A percentile compares a stretch with the other conserved stretches of the same genome.
These are phyloP conservation scores for Syngnathus floridae DNA, from an alignment of 2,113 vertebrate species.

Conservation along the genomic window DNA sequence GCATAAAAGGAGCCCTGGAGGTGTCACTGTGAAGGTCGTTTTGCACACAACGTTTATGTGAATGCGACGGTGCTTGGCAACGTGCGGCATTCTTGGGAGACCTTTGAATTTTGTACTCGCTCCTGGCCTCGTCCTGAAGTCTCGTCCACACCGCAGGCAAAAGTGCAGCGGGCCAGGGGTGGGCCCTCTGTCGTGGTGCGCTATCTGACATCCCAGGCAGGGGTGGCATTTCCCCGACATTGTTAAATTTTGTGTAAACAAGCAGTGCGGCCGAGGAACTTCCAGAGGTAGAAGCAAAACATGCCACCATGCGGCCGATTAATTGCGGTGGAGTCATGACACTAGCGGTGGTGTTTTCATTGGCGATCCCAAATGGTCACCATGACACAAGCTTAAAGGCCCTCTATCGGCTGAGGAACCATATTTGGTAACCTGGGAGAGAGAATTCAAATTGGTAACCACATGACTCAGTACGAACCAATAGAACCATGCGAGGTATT, in stretches of 20 bases:
- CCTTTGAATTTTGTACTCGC: background rate
- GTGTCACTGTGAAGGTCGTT: slow-evolving; percentile 33
- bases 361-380: slow-evolving; percentile 4
- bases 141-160: background rate
- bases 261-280: background rate
- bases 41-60: slow-evolving; percentile 48
- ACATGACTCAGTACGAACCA: background rate
- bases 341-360: slow-evolving; percentile 21
- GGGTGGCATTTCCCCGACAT: slow-evolving; percentile 8
- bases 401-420: background rate
- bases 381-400: background rate
- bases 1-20: slow-evolving; percentile 69
- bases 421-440: slow-evolving; percentile 4
- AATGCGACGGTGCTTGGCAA: slow-evolving; percentile 27
- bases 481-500: background rate
- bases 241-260: slow-evolving; percentile 11
- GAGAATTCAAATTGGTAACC: background rate
- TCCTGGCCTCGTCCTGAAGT: background rate
- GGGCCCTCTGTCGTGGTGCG: background rate
- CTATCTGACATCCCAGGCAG: slow-evolving; percentile 10
- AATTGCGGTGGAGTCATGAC: slow-evolving; percentile 13
- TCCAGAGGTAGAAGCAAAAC: slow-evolving; percentile 18
- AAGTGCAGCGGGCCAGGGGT: background rate
- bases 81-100: slow-evolving; percentile 36
- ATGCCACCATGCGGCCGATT: slow-evolving; percentile 14